phyloP scores from a whole-genome alignment of 2,113 vertebrate genomes.

The Mirza zaza region DNA sequence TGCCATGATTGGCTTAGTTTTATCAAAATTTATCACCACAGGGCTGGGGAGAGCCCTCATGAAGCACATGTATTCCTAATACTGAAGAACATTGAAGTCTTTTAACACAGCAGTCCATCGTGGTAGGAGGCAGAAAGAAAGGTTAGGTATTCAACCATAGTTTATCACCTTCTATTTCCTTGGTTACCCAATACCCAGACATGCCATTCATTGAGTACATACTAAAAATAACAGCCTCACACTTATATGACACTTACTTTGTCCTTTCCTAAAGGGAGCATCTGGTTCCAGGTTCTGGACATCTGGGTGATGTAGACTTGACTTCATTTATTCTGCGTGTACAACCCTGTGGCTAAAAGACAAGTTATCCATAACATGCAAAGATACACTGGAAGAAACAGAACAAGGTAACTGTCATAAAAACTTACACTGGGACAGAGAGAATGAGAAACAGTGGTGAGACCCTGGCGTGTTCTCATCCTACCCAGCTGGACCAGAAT shows the following conservation, averaged over 20 bases:
- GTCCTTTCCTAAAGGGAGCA: not conserved
- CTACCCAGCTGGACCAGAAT: not conserved
- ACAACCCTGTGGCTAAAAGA: not conserved
- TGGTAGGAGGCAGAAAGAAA: not conserved
- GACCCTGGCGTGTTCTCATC: not conserved
- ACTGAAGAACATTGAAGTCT: not conserved
- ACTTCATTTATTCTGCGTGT: not conserved
- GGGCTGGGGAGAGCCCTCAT: not conserved
- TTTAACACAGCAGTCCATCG: not conserved
- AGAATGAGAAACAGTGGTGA: not conserved
- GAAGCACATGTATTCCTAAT: not conserved
- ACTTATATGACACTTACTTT: not conserved
- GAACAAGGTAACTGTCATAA: not conserved
- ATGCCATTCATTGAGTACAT: not conserved
- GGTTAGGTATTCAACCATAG: not conserved
- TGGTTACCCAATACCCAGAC: too few relatives aligned
- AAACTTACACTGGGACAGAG: not conserved
- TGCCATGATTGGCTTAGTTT: not conserved
- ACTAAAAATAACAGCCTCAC: not conserved
- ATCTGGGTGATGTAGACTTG: not conserved
- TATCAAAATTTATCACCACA: not conserved
- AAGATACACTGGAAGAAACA: not conserved
- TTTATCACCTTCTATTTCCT: not conserved
- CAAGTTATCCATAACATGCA: not conserved
- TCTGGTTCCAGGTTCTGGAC: not conserved